Percentiles rank a stretch among this genome's conserved stretches.
Evolutionary conservation across 2,113 vertebrate species (phyloP).

Genomic region (Petrocephalus microphthalmus): DNA sequence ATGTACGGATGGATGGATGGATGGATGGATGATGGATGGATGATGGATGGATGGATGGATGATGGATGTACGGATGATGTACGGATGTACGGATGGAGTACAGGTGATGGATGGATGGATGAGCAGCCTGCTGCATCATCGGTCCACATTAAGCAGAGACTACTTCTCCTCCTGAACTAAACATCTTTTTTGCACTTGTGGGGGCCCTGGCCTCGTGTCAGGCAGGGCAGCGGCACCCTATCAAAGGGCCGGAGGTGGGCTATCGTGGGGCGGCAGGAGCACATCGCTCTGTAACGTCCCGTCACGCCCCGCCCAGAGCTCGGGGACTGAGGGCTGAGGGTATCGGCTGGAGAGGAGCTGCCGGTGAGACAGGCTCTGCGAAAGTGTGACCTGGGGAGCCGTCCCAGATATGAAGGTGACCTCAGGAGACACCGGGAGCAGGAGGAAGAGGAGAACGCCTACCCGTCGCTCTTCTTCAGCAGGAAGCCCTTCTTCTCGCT

Average conservation of each 20-base stretch:
- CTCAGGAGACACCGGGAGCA: background rate
- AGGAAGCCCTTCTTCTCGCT: slow-evolving; percentile 80
- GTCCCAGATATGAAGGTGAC: background rate
- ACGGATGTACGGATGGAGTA: too few relatives aligned
- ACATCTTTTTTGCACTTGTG: background rate
- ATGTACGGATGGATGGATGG: background rate
- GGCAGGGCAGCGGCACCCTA: background rate
- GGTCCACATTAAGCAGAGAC: background rate
- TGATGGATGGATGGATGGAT: too few relatives aligned
- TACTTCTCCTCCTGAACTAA: background rate
- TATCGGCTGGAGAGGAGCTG: background rate
- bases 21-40: too few relatives aligned
- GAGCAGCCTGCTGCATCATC: background rate
- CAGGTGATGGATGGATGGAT: too few relatives aligned
- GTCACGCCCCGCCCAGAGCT: background rate
- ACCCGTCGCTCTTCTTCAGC: slow-evolving; percentile 81
- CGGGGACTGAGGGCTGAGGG: background rate
- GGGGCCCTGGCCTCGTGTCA: background rate
- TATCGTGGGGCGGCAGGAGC: too few relatives aligned
- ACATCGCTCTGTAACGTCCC: too few relatives aligned
- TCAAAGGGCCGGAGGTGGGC: background rate
- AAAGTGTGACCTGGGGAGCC: background rate
- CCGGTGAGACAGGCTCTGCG: background rate
- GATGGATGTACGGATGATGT: too few relatives aligned
- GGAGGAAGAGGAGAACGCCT: slow-evolving; percentile 33